Conservation (phyloP, 2,797 vertebrate species). For the Lepus townsendii region DNA sequence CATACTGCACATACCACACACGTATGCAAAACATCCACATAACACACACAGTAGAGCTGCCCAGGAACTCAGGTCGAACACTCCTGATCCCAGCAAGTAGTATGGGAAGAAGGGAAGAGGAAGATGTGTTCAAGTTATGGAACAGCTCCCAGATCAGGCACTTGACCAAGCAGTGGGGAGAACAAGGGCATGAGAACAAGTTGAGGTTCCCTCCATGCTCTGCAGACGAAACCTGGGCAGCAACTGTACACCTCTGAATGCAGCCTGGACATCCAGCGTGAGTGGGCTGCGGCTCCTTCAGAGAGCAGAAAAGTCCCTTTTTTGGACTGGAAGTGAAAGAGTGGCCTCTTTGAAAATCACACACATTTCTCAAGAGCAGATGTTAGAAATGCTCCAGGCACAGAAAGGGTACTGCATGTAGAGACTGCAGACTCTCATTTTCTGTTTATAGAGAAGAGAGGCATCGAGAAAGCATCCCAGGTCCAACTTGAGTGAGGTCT, state of each 20-base stretch:
- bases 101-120: not conserved
- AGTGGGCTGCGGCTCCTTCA: not conserved
- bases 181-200: not conserved
- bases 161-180: not conserved
- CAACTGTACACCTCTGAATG: not conserved
- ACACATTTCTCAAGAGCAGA: slow-evolving; percentile 60
- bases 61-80: not conserved
- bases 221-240: rapidly evolving
- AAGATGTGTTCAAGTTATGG: not conserved
- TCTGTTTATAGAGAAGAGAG: not conserved
- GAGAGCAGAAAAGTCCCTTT: slow-evolving; percentile 56
- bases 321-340: slow-evolving; percentile 65
- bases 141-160: not conserved
- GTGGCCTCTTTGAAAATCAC: slow-evolving; percentile 70
- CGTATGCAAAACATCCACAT: not conserved
- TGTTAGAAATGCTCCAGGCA: slow-evolving; percentile 48
- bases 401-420: slow-evolving; percentile 58
- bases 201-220: not conserved
- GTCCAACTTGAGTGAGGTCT: not conserved
- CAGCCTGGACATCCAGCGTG: not conserved
- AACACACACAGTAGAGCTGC: not conserved
- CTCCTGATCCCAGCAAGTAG: not conserved
- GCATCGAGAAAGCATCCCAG: not conserved
- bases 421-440: not conserved
- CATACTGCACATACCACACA: no score